Evolutionary conservation across 2,888 invertebrate genomes (phyloP), one percentile per base, ranked within the genome.

Genomic region (Cloeon dipterum): DNA sequence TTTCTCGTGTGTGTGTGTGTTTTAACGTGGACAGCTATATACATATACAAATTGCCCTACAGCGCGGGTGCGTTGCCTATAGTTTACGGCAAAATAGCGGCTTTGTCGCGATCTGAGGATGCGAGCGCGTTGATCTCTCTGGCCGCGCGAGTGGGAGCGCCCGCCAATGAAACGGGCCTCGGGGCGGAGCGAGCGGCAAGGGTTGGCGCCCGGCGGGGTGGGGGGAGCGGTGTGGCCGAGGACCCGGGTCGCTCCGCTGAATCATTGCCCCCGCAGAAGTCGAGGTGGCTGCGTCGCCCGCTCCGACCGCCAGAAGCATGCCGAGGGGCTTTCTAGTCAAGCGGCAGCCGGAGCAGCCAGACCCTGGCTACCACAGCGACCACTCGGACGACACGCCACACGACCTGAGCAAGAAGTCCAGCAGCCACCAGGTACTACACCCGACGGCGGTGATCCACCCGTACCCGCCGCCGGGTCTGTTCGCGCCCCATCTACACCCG

Each of bases 321-420:
- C 38, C 38, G 17, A 32, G 38, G 38, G 38, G 38, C 25, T 38
- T 38, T 32, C 38, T 38, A 18, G 38, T 38, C 17, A 38, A 38
- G 23, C 23, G 38, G 25, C 38, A 38, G 16, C 13, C n/a, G 16
- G 29, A 29, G 5, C 16, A 29, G 7, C n/a, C 13, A n/a, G 29
- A 29, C 16, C 29, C n/a, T 16, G n/a, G 13, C 5, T 14, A n/a
- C 5, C 29, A 29, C 16, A 14, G 13, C 5, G 16, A n/a, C 5
- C 16, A n/a, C n/a, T 29, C 29, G 5, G 29, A 29, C n/a, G 29
- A 29, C 29, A 29, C 16, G 5, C 29, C 29, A 16, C 29, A 29
- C 5, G 29, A 29, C n/a, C 29, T 29, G 13, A 29, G 29, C 14
- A 29, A 29, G 14, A n/a, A 16, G 7, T 16, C 25, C 11, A 32